Conservation (phyloP, 2,888 invertebrate genomes). For the Yponomeuta plumbellus region DNA sequence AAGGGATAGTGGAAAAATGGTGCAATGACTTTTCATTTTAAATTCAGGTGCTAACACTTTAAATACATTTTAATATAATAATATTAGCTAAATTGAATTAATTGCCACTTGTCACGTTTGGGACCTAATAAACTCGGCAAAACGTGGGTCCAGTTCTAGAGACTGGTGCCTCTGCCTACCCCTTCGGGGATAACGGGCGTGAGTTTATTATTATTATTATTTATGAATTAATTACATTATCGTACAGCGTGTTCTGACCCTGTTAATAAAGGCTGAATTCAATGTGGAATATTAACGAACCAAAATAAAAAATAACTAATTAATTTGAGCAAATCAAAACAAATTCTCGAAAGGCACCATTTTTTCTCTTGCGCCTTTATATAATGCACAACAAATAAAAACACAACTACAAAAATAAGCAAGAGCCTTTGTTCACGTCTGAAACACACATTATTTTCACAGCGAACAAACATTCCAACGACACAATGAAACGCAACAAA, state of each 20-base stretch:
- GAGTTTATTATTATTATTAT: no score
- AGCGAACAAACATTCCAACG: neutral
- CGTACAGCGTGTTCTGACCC: conserved; percentile 66
- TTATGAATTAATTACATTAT: conserved; percentile 44
- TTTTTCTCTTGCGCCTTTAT: conserved; percentile 28
- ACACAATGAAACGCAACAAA: conserved; percentile 31
- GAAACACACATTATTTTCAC: neutral
- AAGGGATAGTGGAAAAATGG: conserved; percentile 46
- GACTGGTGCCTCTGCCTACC: no score
- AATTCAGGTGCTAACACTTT: conserved; percentile 59
- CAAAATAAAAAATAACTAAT: conserved; percentile 23
- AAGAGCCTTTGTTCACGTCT: neutral
- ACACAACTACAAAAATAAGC: neutral
- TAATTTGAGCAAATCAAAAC: conserved; percentile 25
- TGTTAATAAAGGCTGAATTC: conserved; percentile 63
- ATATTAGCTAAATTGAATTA: conserved; percentile 57
- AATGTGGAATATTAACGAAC: conserved; percentile 19
- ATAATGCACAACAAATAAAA: neutral
- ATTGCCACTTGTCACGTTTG: no score
- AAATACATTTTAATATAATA: conserved; percentile 42
- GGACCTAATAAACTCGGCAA: no score
- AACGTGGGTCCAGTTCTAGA: no score
- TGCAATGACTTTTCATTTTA: conserved; percentile 44
- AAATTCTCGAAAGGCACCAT: conserved; percentile 36
- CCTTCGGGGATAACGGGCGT: no score